Evolutionary conservation across 2,113 vertebrate genomes (phyloP).

Genomic region (Urocolius indicus): DNA sequence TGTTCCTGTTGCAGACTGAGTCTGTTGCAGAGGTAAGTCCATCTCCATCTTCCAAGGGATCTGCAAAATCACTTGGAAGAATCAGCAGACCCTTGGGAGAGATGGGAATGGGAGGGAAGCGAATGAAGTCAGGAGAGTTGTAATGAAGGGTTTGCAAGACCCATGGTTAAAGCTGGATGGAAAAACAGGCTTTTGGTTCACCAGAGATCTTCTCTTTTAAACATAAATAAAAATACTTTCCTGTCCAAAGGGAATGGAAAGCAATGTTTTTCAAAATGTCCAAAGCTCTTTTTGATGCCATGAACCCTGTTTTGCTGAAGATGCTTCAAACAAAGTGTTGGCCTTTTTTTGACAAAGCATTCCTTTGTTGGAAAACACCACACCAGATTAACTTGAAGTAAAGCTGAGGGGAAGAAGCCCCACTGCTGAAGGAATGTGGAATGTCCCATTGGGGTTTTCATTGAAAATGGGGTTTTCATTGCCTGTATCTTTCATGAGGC

Average conservation of each 20-base stretch:
- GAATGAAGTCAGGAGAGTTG: not conserved
- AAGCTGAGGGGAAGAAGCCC: not conserved
- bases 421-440: not conserved
- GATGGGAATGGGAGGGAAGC: not conserved
- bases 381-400: not conserved
- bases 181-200: not conserved
- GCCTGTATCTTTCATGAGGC: not conserved
- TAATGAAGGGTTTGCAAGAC: not conserved
- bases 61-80: not conserved
- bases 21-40: not conserved
- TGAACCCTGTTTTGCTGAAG: not conserved
- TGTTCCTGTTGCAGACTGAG: too few relatives aligned
- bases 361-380: not conserved
- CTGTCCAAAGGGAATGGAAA: not conserved
- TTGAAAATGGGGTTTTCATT: not conserved
- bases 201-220: not conserved
- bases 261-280: not conserved
- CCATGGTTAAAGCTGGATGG: not conserved
- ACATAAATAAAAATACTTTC: not conserved
- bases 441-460: not conserved
- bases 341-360: not conserved
- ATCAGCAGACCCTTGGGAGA: not conserved
- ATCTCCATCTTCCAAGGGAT: not conserved
- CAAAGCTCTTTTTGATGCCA: not conserved
- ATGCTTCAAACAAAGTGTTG: accelerated